phyloP scores from a whole-genome alignment of 2,797 vertebrate species.

The Oreochromis grahami region DNA sequence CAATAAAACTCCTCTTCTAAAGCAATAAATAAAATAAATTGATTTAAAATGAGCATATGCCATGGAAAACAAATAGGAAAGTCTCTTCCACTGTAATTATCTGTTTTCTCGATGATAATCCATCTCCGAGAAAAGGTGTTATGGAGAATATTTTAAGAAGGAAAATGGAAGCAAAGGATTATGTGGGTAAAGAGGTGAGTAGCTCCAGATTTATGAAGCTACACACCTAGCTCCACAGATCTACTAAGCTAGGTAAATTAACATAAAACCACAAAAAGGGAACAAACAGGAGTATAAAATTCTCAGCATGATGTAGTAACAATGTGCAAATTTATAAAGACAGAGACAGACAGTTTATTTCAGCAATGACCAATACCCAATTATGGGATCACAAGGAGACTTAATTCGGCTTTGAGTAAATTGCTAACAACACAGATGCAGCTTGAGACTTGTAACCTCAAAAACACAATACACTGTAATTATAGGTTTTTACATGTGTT shows the following conservation, averaged over 20 bases:
- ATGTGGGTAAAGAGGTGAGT: background rate
- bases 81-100: background rate
- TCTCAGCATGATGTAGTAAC: background rate
- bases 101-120: background rate
- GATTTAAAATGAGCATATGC: conserved; percentile 7
- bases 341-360: background rate
- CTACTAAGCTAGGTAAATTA: background rate
- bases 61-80: background rate
- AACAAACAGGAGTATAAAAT: background rate
- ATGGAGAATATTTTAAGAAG: background rate
- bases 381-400: background rate
- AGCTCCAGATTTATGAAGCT: background rate
- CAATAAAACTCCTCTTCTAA: background rate
- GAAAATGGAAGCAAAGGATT: background rate
- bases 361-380: background rate
- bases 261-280: background rate
- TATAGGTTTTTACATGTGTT: background rate
- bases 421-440: background rate
- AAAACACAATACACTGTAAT: background rate
- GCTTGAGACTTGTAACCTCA: background rate
- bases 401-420: background rate
- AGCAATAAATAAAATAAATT: conserved; percentile 29
- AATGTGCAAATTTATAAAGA: background rate
- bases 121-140: background rate
- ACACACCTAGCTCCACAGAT: background rate